These are phyloP conservation scores for Ischnus inquisitorius DNA, from an alignment of 2,888 invertebrate species.

Conservation along the genomic window DNA sequence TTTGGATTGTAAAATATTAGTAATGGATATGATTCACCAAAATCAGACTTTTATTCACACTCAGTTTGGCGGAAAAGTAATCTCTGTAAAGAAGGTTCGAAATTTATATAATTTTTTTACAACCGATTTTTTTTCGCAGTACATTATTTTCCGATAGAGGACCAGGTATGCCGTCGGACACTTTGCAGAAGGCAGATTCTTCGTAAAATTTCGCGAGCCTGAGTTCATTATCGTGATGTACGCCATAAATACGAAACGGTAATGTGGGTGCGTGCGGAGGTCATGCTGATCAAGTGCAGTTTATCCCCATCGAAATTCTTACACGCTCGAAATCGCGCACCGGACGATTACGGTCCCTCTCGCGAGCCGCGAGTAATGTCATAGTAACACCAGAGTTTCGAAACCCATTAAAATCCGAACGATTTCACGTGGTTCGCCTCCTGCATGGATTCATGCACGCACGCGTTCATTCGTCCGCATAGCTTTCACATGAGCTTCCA, in stretches of 20 bases:
- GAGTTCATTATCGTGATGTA: background rate
- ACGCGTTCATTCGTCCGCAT: slow-evolving; percentile 2
- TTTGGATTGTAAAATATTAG: background rate
- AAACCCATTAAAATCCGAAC: slow-evolving; percentile 41
- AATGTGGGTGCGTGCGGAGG: slow-evolving; percentile 19
- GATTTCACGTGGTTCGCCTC: slow-evolving; percentile 31
- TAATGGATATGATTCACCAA: no score
- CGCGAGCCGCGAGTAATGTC: slow-evolving; percentile 37
- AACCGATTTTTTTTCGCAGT: no score
- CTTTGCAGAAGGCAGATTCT: no score
- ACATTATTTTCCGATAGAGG: no score
- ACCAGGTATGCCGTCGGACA: no score
- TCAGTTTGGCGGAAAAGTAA: no score
- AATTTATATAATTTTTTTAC: no score
- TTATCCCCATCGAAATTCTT: slow-evolving; percentile 32
- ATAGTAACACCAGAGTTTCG: slow-evolving; percentile 28
- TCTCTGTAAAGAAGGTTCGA: no score
- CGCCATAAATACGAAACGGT: background rate
- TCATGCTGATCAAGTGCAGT: slow-evolving; percentile 22
- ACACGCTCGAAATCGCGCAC: slow-evolving; percentile 1
- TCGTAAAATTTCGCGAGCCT: background rate
- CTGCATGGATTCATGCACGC: background rate
- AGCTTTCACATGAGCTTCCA: background rate
- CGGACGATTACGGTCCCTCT: slow-evolving; percentile 30
- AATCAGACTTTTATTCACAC: no score